These are phyloP conservation scores for Chloropsis cyanopogon DNA, from an alignment of 2,113 vertebrate species.

Conservation along the genomic window DNA sequence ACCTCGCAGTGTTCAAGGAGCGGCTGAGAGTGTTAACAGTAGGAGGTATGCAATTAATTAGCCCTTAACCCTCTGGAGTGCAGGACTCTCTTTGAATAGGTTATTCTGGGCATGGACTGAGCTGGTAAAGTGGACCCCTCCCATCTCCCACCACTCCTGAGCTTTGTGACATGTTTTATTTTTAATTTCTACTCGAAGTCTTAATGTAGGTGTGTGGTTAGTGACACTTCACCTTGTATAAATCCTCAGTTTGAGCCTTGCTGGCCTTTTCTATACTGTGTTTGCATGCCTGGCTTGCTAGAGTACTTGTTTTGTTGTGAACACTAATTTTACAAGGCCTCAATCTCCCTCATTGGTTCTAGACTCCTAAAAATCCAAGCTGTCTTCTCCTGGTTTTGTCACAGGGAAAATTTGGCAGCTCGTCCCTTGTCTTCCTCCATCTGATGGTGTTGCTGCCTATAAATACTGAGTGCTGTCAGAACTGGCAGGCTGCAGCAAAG, in stretches of 20 bases:
- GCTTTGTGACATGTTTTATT: neutral
- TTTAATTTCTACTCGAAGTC: neutral
- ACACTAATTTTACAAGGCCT: neutral
- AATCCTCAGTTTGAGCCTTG: neutral
- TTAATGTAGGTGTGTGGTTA: neutral
- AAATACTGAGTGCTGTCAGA: neutral
- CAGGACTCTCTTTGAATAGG: constrained; percentile 71
- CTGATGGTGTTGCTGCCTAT: neutral
- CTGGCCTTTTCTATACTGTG: neutral
- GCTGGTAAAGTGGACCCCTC: constrained; percentile 40
- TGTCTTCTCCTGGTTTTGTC: neutral
- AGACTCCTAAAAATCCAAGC: neutral
- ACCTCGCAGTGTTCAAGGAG: constrained; percentile 90
- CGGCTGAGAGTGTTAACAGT: constrained; percentile 93
- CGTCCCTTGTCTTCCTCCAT: neutral
- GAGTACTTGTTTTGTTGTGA: neutral
- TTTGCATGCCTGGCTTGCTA: constrained; percentile 25
- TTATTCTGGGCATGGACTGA: constrained; percentile 65
- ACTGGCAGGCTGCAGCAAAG: neutral
- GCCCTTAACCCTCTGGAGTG: constrained; percentile 60
- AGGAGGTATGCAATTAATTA: constrained; percentile 88
- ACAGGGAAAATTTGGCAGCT: neutral
- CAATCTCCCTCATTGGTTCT: neutral
- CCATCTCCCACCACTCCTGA: neutral
- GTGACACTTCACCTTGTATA: neutral